Evolutionary conservation across 2,113 vertebrate species (phyloP).

Genomic region (Heterotilapia buettikoferi): DNA sequence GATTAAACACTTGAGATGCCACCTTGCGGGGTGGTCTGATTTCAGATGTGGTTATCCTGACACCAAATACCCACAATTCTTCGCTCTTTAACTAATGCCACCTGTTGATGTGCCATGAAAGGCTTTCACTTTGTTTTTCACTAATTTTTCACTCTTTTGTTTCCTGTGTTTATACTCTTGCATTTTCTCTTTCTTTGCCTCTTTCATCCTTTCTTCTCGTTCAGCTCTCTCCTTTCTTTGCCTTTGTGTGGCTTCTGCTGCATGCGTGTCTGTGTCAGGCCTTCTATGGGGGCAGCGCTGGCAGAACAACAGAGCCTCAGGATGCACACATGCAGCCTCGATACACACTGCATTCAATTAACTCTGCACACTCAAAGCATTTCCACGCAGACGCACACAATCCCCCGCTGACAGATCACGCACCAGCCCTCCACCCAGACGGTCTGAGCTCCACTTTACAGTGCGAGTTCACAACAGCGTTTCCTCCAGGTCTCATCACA

Average conservation of each 20-base stretch:
- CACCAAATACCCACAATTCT: slow-evolving; percentile 48
- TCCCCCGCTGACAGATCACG: slow-evolving; percentile 55
- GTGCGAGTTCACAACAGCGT: slow-evolving; percentile 29
- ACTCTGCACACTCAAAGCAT: slow-evolving; percentile 49
- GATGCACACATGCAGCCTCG: slow-evolving; percentile 46
- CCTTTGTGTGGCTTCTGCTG: slow-evolving; percentile 17
- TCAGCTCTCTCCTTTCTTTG: slow-evolving; percentile 14
- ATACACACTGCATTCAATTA: slow-evolving; percentile 70
- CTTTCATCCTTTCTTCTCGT: slow-evolving; percentile 32
- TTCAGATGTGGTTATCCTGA: slow-evolving; percentile 56
- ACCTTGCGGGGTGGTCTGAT: slow-evolving; percentile 59
- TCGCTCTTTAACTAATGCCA: slow-evolving; percentile 58
- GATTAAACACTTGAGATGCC: slow-evolving; percentile 58
- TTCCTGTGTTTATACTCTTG: background rate
- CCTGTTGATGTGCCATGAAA: slow-evolving; percentile 52
- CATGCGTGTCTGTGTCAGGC: slow-evolving; percentile 27
- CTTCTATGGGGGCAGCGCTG: slow-evolving; percentile 61
- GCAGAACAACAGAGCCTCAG: slow-evolving; percentile 66
- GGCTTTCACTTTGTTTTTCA: slow-evolving; percentile 34
- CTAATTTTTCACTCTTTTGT: slow-evolving; percentile 4
- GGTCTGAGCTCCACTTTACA: slow-evolving; percentile 24
- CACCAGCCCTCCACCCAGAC: slow-evolving; percentile 29
- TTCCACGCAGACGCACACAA: slow-evolving; percentile 16
- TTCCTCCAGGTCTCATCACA: slow-evolving; percentile 48
- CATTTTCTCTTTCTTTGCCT: background rate